Evolutionary conservation across 2,888 invertebrate species (phyloP).

Genomic region (Elaeidobius kamerunicus): DNA sequence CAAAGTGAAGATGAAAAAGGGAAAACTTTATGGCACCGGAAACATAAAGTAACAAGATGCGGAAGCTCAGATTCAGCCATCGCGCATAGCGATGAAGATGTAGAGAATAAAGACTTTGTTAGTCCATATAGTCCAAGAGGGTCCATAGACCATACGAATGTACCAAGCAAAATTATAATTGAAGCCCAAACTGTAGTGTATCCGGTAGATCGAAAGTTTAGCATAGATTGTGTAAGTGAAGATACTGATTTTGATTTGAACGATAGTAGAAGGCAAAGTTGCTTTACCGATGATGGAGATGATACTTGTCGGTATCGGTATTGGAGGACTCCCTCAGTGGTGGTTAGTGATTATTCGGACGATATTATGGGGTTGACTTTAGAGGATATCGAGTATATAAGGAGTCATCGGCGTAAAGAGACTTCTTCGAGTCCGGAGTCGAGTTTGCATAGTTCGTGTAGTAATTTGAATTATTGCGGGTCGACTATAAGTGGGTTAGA

Average conservation of each 20-base stretch:
- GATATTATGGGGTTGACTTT: conserved; percentile 59
- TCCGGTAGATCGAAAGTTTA: conserved; percentile 49
- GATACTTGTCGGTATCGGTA: conserved; percentile 54
- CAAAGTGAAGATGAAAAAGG: conserved; percentile 47
- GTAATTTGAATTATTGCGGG: conserved; percentile 57
- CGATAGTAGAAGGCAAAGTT: conserved; percentile 52
- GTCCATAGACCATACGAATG: conserved; percentile 47
- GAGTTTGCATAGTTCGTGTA: conserved; percentile 58
- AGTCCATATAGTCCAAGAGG: conserved; percentile 45
- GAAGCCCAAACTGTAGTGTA: conserved; percentile 57
- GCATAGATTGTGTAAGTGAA: conserved; percentile 49
- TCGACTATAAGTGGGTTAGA: conserved; percentile 57
- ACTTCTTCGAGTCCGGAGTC: conserved; percentile 53
- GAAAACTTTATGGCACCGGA: conserved; percentile 18
- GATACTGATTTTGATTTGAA: conserved; percentile 33
- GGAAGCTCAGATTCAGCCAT: conserved; percentile 55
- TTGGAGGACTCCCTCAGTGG: conserved; percentile 80
- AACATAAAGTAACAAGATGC: conserved; percentile 37
- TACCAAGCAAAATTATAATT: conserved; percentile 53
- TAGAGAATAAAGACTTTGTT: conserved; percentile 35
- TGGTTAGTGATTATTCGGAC: conserved; percentile 84
- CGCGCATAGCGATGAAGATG: conserved; percentile 53
- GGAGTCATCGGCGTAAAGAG: conserved; percentile 48
- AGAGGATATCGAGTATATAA: conserved; percentile 59
- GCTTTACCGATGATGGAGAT: conserved; percentile 51